These are phyloP conservation scores for Enteromius fasciolatus DNA, from an alignment of 2,797 vertebrate species.

Conservation along the genomic window DNA sequence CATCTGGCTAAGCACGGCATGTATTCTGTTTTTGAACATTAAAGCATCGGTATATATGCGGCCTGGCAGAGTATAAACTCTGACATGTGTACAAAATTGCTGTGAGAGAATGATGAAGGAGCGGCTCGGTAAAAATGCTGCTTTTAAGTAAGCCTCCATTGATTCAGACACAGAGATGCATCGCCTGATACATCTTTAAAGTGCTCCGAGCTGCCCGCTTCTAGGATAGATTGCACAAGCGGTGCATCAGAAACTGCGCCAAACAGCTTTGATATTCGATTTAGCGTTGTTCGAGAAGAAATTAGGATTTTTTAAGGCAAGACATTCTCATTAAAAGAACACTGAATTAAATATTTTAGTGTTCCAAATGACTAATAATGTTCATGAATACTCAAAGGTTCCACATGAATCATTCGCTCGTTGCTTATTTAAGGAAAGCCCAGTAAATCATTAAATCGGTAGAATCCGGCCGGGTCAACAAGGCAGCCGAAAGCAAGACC, in stretches of 20 bases:
- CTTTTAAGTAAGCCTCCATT: conserved; percentile 23
- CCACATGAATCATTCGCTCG: conserved; percentile 5
- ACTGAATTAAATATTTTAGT: neutral
- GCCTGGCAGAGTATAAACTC: neutral
- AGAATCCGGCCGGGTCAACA: conserved; percentile 2
- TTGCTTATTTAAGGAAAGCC: conserved; percentile 14
- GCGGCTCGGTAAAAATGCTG: conserved; percentile 10
- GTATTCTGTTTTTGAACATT: conserved; percentile 22
- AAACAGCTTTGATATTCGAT: conserved; percentile 12
- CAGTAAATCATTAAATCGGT: conserved; percentile 33
- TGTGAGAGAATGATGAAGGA: neutral
- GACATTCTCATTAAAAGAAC: neutral
- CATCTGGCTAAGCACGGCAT: conserved; percentile 6
- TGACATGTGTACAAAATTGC: neutral
- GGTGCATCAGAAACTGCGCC: neutral
- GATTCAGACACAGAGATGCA: conserved; percentile 12
- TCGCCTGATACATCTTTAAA: conserved; percentile 6
- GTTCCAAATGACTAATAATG: conserved; percentile 10
- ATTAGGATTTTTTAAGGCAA: neutral
- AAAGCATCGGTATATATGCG: conserved; percentile 5
- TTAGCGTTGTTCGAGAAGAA: neutral
- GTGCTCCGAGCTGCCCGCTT: neutral
- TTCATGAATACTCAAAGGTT: conserved; percentile 21
- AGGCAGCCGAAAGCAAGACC: conserved; percentile 16
- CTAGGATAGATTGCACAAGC: neutral